Evolutionary conservation across 2,888 invertebrate genomes (phyloP).

Genomic region (Homarus gammarus): DNA sequence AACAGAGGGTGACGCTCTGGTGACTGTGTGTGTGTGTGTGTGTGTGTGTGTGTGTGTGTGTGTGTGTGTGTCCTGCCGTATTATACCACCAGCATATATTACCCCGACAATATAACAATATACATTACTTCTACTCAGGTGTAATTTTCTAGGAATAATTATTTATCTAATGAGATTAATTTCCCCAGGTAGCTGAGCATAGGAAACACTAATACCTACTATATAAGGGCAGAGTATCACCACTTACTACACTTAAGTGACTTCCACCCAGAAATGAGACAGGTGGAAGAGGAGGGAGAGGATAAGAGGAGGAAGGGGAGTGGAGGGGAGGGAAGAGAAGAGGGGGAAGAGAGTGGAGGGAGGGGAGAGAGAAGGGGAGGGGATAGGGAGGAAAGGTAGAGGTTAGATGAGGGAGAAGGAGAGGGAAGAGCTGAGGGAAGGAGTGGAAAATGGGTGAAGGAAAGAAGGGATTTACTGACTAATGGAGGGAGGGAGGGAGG

Average conservation of each 20-base stretch:
- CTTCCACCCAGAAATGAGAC: background rate
- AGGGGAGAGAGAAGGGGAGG: background rate
- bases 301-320: background rate
- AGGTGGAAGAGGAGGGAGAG: constrained; percentile 6
- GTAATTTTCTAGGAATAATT: background rate
- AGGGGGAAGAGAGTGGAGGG: background rate
- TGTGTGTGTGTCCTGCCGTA: background rate
- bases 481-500: too few relatives aligned
- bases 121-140: background rate
- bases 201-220: background rate
- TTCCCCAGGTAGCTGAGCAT: background rate
- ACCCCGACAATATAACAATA: background rate
- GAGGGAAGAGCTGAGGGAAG: background rate
- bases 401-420: background rate
- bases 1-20: background rate
- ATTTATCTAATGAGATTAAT: constrained; percentile 6
- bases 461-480: background rate
- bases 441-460: background rate
- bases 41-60: background rate
- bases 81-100: background rate
- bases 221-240: background rate
- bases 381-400: background rate
- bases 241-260: background rate
- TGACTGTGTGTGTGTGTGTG: background rate
- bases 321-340: too few relatives aligned